These are phyloP conservation scores for Epinephelus awoara DNA, from an alignment of 2,797 vertebrate species.

Conservation along the genomic window DNA sequence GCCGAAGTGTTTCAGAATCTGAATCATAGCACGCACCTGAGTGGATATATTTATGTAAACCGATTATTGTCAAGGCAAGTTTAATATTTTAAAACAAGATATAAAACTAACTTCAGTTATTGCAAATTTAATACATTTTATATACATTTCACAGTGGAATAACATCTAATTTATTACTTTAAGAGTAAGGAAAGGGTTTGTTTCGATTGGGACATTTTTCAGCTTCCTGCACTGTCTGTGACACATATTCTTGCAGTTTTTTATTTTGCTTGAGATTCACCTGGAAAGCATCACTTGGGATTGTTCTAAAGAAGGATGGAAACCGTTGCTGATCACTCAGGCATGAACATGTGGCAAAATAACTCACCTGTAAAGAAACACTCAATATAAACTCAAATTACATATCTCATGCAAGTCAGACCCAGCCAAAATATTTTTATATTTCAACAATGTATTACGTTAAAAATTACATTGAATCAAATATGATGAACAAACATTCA, in stretches of 20 bases:
- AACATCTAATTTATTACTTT: too few species aligned
- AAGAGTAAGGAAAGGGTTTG: not conserved
- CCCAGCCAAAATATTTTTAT: not conserved
- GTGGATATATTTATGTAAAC: not conserved
- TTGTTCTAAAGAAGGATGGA: conserved; percentile 74
- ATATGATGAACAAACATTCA: not conserved
- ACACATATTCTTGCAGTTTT: not conserved
- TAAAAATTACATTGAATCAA: not conserved
- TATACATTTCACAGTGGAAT: not conserved
- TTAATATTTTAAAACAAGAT: not conserved
- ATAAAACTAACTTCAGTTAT: not conserved
- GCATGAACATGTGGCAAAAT: conserved; percentile 75
- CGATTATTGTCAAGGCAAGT: not conserved
- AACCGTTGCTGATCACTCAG: conserved; percentile 53
- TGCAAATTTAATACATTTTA: not conserved
- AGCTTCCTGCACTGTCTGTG: not conserved
- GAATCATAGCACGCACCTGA: conserved; percentile 73
- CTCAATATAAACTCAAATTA: not conserved
- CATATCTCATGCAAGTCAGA: not conserved
- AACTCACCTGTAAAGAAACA: conserved; percentile 77
- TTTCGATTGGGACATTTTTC: not conserved
- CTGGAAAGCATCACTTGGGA: conserved; percentile 80
- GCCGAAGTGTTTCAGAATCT: conserved; percentile 77
- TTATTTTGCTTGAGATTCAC: conserved; percentile 33
- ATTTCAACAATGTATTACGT: not conserved